Evolutionary conservation across 2,888 invertebrate genomes (phyloP).

Genomic region (Coremacera marginata): DNA sequence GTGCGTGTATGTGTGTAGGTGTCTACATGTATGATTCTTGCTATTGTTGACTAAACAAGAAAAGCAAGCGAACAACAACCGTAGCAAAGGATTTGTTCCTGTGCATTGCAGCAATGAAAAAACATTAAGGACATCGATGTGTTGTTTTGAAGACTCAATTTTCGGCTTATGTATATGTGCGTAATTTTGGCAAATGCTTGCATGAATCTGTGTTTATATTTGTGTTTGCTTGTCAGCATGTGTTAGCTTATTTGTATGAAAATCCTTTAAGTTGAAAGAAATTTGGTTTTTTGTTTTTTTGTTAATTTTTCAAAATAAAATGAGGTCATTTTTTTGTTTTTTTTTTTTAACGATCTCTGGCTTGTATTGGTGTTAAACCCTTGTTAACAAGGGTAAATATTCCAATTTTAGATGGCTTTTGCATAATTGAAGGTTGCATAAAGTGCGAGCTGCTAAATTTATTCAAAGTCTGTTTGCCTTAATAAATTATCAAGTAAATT

Average conservation of each 20-base stretch:
- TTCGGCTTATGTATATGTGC: neutral
- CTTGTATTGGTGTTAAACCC: neutral
- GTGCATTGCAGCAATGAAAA: neutral
- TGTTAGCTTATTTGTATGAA: neutral
- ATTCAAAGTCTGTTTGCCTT: too few relatives aligned
- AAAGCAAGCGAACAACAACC: too few relatives aligned
- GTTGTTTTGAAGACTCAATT: constrained; percentile 8
- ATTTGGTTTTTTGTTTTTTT: neutral
- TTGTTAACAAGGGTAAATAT: too few relatives aligned
- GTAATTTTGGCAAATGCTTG: neutral
- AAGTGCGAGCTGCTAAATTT: too few relatives aligned
- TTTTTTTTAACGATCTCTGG: neutral
- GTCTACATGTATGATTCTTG: neutral
- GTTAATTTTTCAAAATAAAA: neutral
- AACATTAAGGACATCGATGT: neutral
- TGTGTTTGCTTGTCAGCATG: neutral
- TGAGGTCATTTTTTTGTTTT: neutral
- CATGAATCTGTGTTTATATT: neutral
- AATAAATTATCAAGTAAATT: too few relatives aligned
- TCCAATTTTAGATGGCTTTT: too few relatives aligned
- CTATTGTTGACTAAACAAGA: neutral
- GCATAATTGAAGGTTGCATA: too few relatives aligned
- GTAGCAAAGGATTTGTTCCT: neutral
- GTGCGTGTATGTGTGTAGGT: too few relatives aligned
- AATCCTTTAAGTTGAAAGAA: neutral